Conservation (phyloP, 1,140 invertebrate genomes). For the Papilio polyxenes region DNA sequence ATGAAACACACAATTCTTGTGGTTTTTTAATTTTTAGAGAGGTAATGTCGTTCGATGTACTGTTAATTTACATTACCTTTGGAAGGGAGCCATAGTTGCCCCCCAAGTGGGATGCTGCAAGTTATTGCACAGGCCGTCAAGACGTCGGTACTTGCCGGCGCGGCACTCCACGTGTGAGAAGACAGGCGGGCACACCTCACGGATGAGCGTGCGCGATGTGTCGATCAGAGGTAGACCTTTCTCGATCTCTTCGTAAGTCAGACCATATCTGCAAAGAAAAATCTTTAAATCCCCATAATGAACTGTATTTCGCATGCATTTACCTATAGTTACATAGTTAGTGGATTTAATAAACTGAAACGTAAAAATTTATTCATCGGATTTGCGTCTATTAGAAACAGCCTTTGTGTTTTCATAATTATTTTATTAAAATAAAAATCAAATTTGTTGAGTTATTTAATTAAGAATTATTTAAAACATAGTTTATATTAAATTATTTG, state of each 20-base stretch:
- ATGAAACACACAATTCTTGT: no score
- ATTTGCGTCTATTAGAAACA: no score
- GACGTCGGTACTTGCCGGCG: conserved; percentile 93
- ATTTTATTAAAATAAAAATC: no score
- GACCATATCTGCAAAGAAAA: conserved; percentile 85
- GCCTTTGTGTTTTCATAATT: no score
- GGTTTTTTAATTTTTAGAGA: no score
- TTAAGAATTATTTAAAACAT: no score
- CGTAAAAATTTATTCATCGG: no score
- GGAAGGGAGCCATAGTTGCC: conserved; percentile 90
- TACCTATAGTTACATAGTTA: no score
- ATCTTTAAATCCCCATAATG: not conserved
- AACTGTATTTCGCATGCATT: no score
- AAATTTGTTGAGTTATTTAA: no score
- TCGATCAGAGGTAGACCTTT: conserved; percentile 94
- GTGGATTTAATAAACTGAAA: no score
- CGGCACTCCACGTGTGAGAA: conserved; percentile 93
- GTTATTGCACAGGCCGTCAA: conserved; percentile 97
- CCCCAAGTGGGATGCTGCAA: conserved; percentile 95
- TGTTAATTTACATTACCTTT: conserved; percentile 81
- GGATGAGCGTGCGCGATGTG: conserved; percentile 92
- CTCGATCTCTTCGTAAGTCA: conserved; percentile 92
- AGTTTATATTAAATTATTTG: no score
- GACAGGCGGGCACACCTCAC: conserved; percentile 93
- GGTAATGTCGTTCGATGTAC: not conserved